Evolutionary conservation across 2,113 vertebrate species (phyloP).

Genomic region (Tringa solitaria): DNA sequence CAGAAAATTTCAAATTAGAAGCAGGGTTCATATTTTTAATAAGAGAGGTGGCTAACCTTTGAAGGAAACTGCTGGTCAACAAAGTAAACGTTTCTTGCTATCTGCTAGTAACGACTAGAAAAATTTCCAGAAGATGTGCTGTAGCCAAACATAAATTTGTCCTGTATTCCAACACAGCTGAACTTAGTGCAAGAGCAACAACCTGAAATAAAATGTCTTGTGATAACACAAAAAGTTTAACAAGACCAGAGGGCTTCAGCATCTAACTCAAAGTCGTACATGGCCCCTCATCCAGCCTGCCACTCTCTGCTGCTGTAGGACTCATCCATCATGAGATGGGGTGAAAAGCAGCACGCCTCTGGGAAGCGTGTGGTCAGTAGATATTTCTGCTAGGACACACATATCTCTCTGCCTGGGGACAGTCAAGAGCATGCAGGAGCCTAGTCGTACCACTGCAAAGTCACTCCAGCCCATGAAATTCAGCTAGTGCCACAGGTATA

Average conservation of each 20-base stretch:
- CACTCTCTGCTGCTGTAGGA: neutral
- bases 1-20: constrained; percentile 13
- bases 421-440: neutral
- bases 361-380: neutral
- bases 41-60: neutral
- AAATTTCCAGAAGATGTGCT: neutral
- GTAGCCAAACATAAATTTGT: neutral
- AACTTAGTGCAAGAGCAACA: neutral
- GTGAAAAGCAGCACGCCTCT: neutral
- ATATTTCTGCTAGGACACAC: neutral
- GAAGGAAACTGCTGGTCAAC: neutral
- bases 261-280: neutral
- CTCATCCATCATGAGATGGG: neutral
- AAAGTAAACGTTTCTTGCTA: neutral
- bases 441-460: neutral
- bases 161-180: neutral
- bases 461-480: neutral
- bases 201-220: neutral
- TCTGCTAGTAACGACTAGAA: neutral
- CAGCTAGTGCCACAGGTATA: neutral
- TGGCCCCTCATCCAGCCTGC: neutral
- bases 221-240: neutral
- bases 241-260: fast-evolving
- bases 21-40: constrained; percentile 19
- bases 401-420: neutral